A percentile compares a stretch with the other conserved stretches of the same genome.
These are phyloP conservation scores for Siniperca knerii DNA, from an alignment of 2,113 vertebrate genomes.

Conservation along the genomic window DNA sequence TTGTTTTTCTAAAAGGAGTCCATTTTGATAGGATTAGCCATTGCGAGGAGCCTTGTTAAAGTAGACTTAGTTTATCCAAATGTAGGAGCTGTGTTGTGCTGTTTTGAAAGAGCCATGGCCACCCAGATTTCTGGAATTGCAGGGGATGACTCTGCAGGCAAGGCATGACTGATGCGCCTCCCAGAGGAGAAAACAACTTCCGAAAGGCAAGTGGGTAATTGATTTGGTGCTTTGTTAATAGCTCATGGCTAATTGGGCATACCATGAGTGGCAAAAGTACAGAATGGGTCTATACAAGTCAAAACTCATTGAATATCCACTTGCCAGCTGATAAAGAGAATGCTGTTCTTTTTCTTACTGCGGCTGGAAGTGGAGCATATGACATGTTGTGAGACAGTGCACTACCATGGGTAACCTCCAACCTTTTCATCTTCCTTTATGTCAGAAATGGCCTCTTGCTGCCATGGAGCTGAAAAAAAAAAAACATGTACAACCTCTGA, in stretches of 20 bases:
- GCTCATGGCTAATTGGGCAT: constrained; percentile 73
- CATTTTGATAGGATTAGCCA: constrained; percentile 86
- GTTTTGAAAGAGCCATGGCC: constrained; percentile 80
- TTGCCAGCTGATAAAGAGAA: constrained; percentile 1
- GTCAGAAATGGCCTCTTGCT: constrained; percentile 47
- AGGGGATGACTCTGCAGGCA: constrained; percentile 73
- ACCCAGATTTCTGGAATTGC: constrained; percentile 81
- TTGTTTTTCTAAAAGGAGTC: constrained; percentile 83
- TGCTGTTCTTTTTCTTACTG: background rate
- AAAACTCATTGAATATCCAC: constrained; percentile 11
- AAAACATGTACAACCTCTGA: background rate
- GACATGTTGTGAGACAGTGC: constrained; percentile 44
- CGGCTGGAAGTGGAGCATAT: constrained; percentile 18
- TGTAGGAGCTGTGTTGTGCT: constrained; percentile 80
- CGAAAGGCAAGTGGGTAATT: constrained; percentile 77
- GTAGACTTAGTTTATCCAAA: constrained; percentile 83
- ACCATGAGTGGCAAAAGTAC: constrained; percentile 53
- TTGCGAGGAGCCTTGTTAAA: constrained; percentile 81
- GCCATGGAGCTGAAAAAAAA: constrained; percentile 20
- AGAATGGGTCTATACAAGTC: constrained; percentile 29
- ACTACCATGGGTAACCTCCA: constrained; percentile 33
- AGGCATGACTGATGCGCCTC: constrained; percentile 75
- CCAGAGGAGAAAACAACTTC: constrained; percentile 73
- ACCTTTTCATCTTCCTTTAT: constrained; percentile 47
- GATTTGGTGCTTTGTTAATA: constrained; percentile 76